A percentile compares a stretch with the other conserved stretches of the same genome.
phyloP scores from a whole-genome alignment of 1,140 invertebrate genomes.

The Aphelinus certus region DNA sequence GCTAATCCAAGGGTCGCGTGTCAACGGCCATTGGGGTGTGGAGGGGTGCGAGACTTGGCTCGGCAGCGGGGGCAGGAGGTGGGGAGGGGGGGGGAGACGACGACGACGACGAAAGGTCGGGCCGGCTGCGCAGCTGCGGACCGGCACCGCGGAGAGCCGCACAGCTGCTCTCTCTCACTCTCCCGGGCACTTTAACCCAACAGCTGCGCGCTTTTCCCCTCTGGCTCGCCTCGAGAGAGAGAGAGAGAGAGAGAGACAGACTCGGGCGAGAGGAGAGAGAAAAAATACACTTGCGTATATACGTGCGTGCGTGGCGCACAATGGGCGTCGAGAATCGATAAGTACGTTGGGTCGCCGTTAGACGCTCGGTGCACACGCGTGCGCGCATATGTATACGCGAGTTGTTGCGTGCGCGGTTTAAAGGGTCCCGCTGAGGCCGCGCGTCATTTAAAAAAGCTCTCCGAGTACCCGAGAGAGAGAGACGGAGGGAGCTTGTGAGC shows the following conservation, averaged over 20 bases:
- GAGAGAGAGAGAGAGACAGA: no score
- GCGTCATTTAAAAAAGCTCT: constrained; percentile 30
- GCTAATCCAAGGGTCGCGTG: no score
- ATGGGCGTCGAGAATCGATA: constrained; percentile 31
- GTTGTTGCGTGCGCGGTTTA: constrained; percentile 2
- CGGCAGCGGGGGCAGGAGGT: no score
- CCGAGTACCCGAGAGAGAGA: constrained; percentile 11
- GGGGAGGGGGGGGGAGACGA: not conserved
- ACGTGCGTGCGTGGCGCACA: constrained; percentile 23
- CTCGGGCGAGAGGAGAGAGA: not conserved
- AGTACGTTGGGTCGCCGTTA: constrained; percentile 28
- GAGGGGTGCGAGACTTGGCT: no score
- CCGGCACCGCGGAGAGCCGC: constrained; percentile 36
- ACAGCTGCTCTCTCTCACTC: constrained; percentile 41
- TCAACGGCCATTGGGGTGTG: no score
- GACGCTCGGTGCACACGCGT: no score
- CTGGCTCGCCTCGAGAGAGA: constrained; percentile 31
- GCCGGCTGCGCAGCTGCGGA: constrained; percentile 43
- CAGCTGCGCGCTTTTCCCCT: constrained; percentile 43
- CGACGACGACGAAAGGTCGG: constrained; percentile 23
- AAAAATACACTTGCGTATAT: constrained; percentile 15
- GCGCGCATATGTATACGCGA: no score
- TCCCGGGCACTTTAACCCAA: constrained; percentile 45
- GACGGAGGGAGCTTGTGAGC: not conserved
- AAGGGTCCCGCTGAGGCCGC: constrained; percentile 11